phyloP scores from a whole-genome alignment of 2,888 invertebrate genomes.

The Plagodis pulveraria region DNA sequence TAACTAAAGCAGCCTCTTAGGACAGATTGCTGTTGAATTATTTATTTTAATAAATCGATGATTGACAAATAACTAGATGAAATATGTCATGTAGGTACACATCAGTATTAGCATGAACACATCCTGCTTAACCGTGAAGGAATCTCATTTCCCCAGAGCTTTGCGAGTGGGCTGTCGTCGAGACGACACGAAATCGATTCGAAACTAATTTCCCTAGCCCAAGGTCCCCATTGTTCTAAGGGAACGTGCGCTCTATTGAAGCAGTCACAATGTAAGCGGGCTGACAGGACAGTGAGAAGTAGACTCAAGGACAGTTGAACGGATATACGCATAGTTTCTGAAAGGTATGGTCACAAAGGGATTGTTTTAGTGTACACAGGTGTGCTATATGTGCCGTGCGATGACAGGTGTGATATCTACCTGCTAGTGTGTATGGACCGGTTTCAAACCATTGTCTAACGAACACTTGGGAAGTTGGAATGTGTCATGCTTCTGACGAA shows the following conservation, averaged over 20 bases:
- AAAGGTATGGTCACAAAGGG: slow-evolving; percentile 6
- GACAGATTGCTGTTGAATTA: no score
- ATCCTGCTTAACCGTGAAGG: slow-evolving; percentile 14
- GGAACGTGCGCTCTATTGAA: slow-evolving; percentile 13
- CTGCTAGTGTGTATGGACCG: background rate
- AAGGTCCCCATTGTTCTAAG: slow-evolving; percentile 17
- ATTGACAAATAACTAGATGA: no score
- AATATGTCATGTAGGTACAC: no score
- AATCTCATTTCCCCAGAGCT: slow-evolving; percentile 18
- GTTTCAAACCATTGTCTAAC: slow-evolving; percentile 3
- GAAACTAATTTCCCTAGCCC: slow-evolving; percentile 17
- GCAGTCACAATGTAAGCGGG: slow-evolving; percentile 7
- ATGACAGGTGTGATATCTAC: no score
- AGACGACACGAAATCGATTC: slow-evolving; percentile 20
- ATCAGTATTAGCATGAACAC: slow-evolving; percentile 2
- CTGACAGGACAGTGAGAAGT: slow-evolving; percentile 8
- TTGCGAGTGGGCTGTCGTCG: slow-evolving; percentile 7
- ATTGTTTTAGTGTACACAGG: slow-evolving; percentile 12
- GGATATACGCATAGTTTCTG: background rate
- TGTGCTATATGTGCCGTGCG: background rate
- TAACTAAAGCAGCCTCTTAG: no score
- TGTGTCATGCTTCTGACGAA: no score
- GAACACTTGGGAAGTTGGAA: slow-evolving; percentile 1
- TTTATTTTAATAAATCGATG: no score
- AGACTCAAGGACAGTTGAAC: slow-evolving; percentile 4